Evolutionary conservation across 2,113 vertebrate genomes (phyloP).

Genomic region (Chrysochloris asiatica): DNA sequence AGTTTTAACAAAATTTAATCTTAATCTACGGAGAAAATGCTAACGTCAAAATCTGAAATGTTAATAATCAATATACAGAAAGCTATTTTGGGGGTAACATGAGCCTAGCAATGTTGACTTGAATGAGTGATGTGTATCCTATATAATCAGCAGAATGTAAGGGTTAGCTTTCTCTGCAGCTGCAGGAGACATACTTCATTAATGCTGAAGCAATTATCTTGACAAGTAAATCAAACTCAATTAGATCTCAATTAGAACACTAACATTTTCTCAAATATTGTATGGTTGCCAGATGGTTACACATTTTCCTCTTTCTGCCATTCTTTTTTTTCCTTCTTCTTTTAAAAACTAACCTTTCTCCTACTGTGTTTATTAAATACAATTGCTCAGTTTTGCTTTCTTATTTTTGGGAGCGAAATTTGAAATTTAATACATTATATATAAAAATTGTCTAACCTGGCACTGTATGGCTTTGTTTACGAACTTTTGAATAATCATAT

Average conservation of each 20-base stretch:
- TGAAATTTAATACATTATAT: conserved; percentile 35
- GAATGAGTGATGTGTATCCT: conserved; percentile 54
- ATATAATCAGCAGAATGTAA: conserved; percentile 49
- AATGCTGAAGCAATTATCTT: conserved; percentile 84
- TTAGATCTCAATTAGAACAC: conserved; percentile 75
- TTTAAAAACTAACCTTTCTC: conserved; percentile 67
- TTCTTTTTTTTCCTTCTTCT: neutral
- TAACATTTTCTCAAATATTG: conserved; percentile 78
- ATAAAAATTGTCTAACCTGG: conserved; percentile 13
- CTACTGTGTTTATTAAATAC: conserved; percentile 80
- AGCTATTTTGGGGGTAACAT: neutral
- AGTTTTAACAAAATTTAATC: conserved; percentile 50
- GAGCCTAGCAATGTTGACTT: conserved; percentile 33
- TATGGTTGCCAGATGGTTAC: conserved; percentile 85
- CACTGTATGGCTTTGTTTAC: conserved; percentile 45
- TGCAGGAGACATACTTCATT: conserved; percentile 82
- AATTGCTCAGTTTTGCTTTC: conserved; percentile 51
- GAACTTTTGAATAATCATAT: conserved; percentile 28
- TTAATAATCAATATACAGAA: conserved; percentile 35
- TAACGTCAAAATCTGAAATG: conserved; percentile 44
- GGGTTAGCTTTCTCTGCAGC: conserved; percentile 75
- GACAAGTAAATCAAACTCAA: conserved; percentile 82
- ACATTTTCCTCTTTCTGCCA: conserved; percentile 14
- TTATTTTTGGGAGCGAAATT: conserved; percentile 59
- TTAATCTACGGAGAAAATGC: conserved; percentile 57